Conservation (phyloP, 1,140 invertebrate species). For the Chrysomallon squamiferum region DNA sequence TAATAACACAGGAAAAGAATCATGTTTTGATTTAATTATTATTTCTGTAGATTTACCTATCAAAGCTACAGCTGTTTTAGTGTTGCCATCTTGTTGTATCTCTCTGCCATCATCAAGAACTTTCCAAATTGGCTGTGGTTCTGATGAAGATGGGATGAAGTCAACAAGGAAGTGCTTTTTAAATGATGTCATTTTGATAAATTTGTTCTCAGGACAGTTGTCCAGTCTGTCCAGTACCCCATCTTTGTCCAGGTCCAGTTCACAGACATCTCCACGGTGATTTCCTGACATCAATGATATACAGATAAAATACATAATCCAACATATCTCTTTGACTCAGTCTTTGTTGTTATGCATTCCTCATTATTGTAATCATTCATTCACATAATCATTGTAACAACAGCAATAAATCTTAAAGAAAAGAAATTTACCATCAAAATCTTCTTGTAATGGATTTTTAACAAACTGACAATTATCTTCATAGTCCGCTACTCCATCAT, state of each 20-base stretch:
- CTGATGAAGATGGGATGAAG: constrained; percentile 20
- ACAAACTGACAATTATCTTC: constrained; percentile 73
- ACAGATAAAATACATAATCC: too few relatives aligned
- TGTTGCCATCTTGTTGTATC: constrained; percentile 22
- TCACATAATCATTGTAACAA: too few relatives aligned
- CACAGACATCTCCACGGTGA: constrained; percentile 39
- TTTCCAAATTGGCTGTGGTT: constrained; percentile 19
- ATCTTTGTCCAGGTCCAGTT: constrained; percentile 36
- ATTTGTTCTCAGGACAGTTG: constrained; percentile 30
- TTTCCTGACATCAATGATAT: constrained; percentile 32
- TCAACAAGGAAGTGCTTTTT: constrained; percentile 20
- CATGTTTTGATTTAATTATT: too few relatives aligned
- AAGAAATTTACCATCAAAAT: constrained; percentile 72
- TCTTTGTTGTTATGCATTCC: too few relatives aligned
- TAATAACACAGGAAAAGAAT: too few relatives aligned
- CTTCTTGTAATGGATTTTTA: constrained; percentile 76
- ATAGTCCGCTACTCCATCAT: constrained; percentile 72
- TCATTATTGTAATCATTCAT: too few relatives aligned
- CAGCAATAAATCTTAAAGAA: too few relatives aligned
- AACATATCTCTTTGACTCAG: too few relatives aligned
- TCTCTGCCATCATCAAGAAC: constrained; percentile 28
- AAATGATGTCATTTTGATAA: constrained; percentile 25
- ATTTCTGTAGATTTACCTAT: constrained; percentile 35
- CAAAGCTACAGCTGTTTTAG: constrained; percentile 26
- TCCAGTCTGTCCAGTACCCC: constrained; percentile 29